Evolutionary conservation across 1,140 invertebrate genomes (phyloP), one percentile per base, ranked within the genome.

Genomic region (Dendrolimus kikuchii): DNA sequence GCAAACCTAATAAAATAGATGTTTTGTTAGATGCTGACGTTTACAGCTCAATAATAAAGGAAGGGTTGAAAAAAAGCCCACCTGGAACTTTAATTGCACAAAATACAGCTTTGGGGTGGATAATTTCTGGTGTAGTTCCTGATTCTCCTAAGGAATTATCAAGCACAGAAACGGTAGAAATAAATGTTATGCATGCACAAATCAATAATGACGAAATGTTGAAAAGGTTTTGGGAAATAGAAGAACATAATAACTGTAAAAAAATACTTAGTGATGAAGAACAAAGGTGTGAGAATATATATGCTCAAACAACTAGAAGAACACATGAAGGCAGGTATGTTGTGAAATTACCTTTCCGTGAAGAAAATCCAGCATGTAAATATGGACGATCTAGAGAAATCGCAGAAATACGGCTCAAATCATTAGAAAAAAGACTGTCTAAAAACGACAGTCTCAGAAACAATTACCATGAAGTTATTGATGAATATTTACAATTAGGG

Each of bases 191-290:
- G 48, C 57, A 50, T 7, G 37, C 49, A 4, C 38, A 62, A 23
- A 51, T 55, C n/a, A 57, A 8, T 10, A 7, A 63, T 41, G 66
- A 65, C 38, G n/a, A n/a, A n/a, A 49, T 59, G 10, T 54, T 64
- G 4, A 58, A 50, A 49, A 62, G 49, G 42, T 71, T 71, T 56
- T 71, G 68, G 68, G 62, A 68, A 41, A 9, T 71, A 51, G 68
- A 71, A 43, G 47, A 54, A 46, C 6, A 40, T 46, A 10, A 7
- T 49, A 9, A 23, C 44, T 51, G 4, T 7, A 53, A 53, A 10
- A 54, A 58, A 8, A 51, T 59, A 9, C 42, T 65, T 5, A 59
- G 60, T 37, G 36, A 49, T 40, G 62, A 71, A 38, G 68, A 68
- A 49, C 40, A 63, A 51, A 46, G 40, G 6, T 71, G 68, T 57